Evolutionary conservation across 2,797 vertebrate species (phyloP).

Genomic region (Limosa lapponica): DNA sequence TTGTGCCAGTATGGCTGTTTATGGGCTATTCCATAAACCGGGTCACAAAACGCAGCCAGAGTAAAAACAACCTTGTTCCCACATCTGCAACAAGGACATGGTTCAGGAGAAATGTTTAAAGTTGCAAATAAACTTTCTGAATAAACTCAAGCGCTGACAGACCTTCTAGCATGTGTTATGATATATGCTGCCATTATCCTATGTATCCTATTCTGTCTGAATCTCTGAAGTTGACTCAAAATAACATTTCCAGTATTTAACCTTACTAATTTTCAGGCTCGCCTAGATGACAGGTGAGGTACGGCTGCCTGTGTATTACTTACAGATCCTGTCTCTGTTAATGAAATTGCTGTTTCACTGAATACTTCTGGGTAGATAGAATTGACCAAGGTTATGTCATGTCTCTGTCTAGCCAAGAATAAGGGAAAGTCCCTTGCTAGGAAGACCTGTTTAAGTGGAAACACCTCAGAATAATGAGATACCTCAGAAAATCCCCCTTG

Average conservation of each 20-base stretch:
- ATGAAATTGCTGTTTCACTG: not conserved
- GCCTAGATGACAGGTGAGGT: not conserved
- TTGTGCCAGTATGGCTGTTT: not conserved
- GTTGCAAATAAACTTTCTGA: not conserved
- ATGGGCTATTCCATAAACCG: not conserved
- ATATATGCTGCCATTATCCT: not conserved
- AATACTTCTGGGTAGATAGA: not conserved
- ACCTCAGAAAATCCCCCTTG: not conserved
- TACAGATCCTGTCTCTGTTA: not conserved
- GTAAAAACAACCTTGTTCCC: not conserved
- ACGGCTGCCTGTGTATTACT: not conserved
- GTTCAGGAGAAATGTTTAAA: not conserved
- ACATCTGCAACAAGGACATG: not conserved
- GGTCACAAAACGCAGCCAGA: not conserved
- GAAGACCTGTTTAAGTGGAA: not conserved
- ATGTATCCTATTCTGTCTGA: not conserved
- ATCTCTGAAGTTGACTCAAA: not conserved
- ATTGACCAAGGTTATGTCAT: not conserved
- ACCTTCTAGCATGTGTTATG: not conserved
- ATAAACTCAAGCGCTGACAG: not conserved
- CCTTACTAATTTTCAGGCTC: not conserved
- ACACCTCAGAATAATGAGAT: not conserved
- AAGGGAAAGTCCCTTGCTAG: not conserved
- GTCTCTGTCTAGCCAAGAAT: not conserved
- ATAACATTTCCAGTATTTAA: not conserved